These are phyloP conservation scores for Saccostrea echinata DNA, from an alignment of 1,140 invertebrate species.

Conservation along the genomic window DNA sequence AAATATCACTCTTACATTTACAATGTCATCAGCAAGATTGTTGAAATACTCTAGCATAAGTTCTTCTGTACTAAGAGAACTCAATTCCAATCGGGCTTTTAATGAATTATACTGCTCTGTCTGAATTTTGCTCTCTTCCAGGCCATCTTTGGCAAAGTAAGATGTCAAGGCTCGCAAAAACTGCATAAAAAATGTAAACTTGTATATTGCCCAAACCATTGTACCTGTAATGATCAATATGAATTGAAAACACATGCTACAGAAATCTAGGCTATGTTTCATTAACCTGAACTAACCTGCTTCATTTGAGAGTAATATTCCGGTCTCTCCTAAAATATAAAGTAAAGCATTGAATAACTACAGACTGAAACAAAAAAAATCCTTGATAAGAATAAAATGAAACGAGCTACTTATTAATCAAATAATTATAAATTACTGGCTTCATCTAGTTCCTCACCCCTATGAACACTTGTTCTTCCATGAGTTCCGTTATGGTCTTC, in stretches of 20 bases:
- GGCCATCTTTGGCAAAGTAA: constrained; percentile 68
- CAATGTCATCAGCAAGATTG: constrained; percentile 12
- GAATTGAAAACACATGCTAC: neutral
- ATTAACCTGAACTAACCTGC: constrained; percentile 65
- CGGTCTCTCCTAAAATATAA: constrained; percentile 65
- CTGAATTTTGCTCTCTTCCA: constrained; percentile 59
- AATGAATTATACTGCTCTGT: constrained; percentile 57
- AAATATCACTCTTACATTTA: neutral
- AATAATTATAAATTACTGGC: neutral
- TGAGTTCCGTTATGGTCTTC: constrained; percentile 55
- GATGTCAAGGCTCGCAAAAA: constrained; percentile 64
- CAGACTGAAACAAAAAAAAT: neutral
- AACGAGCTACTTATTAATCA: neutral
- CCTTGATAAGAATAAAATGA: neutral
- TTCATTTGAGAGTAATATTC: constrained; percentile 75
- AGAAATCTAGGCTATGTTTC: neutral
- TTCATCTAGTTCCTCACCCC: constrained; percentile 64
- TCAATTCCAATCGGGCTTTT: constrained; percentile 62
- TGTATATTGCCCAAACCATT: neutral
- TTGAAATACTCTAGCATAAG: constrained; percentile 71
- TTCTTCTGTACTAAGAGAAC: constrained; percentile 66
- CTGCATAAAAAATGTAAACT: constrained; percentile 54
- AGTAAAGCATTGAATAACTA: neutral
- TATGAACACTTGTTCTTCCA: constrained; percentile 68
- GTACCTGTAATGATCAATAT: neutral